Conservation (phyloP, 2,113 vertebrate genomes). For the Marmota monax region DNA sequence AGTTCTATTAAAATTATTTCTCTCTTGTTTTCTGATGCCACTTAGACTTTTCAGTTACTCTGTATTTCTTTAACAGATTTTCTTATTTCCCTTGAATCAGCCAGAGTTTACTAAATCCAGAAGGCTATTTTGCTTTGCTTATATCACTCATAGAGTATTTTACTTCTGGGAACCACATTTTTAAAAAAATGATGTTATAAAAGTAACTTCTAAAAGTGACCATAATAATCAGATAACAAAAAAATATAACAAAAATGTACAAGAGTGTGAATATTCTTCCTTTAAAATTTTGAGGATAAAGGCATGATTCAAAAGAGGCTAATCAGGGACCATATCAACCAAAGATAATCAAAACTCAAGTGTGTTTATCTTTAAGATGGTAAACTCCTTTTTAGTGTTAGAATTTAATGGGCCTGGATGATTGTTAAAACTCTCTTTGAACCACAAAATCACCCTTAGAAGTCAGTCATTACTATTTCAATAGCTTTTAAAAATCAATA, state of each 20-base stretch:
- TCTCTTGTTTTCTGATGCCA: not conserved
- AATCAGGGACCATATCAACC: not conserved
- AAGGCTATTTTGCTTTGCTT: not conserved
- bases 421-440: not conserved
- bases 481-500: not conserved
- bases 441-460: not conserved
- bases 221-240: not conserved
- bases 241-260: not conserved
- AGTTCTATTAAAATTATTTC: not conserved
- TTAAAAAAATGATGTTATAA: not conserved
- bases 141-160: not conserved
- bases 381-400: not conserved
- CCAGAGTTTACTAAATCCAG: not conserved
- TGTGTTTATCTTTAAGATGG: not conserved
- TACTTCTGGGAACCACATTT: not conserved
- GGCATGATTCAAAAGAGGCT: not conserved
- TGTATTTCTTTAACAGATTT: not conserved
- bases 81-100: not conserved
- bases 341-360: constrained; percentile 20
- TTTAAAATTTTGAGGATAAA: not conserved
- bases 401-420: not conserved
- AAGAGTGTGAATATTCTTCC: not conserved
- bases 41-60: not conserved
- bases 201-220: not conserved
- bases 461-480: not conserved